Conservation (phyloP, 30 jellyfish, hydroid and myxozoan genomes). For the Morbakka virulenta region DNA sequence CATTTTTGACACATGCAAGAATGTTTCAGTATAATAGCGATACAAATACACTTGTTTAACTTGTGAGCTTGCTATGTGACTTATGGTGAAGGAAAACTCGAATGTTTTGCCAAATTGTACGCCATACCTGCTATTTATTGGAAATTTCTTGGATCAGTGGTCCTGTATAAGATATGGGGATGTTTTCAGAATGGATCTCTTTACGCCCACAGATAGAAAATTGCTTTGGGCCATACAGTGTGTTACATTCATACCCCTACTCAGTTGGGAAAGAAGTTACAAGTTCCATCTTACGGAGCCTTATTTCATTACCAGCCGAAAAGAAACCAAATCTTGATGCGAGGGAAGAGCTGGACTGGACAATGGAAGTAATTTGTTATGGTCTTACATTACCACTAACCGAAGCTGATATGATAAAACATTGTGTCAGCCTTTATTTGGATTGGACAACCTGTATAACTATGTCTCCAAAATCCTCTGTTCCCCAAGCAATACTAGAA, state of each 20-base stretch:
- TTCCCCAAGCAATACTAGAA: slow-evolving; percentile 70
- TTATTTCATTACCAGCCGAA: slow-evolving; percentile 56
- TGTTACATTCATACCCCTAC: slow-evolving; percentile 74
- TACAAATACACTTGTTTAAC: too few species aligned
- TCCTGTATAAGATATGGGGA: too few species aligned
- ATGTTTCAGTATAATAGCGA: too few species aligned
- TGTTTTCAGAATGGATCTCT: slow-evolving; percentile 96
- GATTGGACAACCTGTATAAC: slow-evolving; percentile 82
- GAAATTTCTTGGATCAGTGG: too few species aligned
- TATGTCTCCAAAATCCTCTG: slow-evolving; percentile 56
- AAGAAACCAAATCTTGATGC: slow-evolving; percentile 57
- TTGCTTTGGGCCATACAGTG: slow-evolving; percentile 85
- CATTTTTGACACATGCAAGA: too few species aligned
- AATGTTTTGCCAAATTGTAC: too few species aligned
- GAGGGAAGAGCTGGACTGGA: slow-evolving; percentile 91
- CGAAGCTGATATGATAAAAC: slow-evolving; percentile 83
- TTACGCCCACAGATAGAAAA: slow-evolving; percentile 75
- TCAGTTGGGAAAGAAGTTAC: slow-evolving; percentile 91
- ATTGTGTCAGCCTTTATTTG: slow-evolving; percentile 78
- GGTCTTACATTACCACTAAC: slow-evolving; percentile 94
- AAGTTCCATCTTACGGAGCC: slow-evolving; percentile 71
- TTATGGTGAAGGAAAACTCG: too few species aligned
- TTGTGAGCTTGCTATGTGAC: too few species aligned
- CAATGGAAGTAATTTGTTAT: slow-evolving; percentile 98
- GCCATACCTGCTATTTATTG: too few species aligned